Base-by-base conservation (phyloP, 1,140 invertebrate species). In the Grapholita molesta region DNA sequence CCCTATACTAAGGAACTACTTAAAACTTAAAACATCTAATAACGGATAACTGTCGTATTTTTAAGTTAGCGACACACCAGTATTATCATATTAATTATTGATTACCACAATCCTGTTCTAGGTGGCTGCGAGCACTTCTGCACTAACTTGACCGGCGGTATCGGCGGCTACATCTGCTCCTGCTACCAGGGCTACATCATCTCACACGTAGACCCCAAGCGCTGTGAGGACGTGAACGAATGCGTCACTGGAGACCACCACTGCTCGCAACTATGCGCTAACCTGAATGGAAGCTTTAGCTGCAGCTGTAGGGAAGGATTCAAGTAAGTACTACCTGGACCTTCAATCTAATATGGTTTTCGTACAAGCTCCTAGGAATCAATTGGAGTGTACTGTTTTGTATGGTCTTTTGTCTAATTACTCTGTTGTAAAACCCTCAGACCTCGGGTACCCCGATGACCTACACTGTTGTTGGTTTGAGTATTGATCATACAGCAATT, bases 101-200 rank as follows among this genome's bases (percentile, higher is more conserved):
- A 30, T 30, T 30, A 30, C 3, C 7, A 9, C 6, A 2, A 8
- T 33, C 9, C 35, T 38, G n/a, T 66, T 42, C 8, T 83, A 84
- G 98, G 98, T n/a, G 97, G 98, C 0, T 99, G 98, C 92, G 95
- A 98, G 82, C 98, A 99, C 76, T 95, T 95, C 70, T 99, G 98
- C 80, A 96, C 96, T 48, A 97, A 98, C 82, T 89, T 99, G 0
- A 96, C 95, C 24, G 94, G 94, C 7, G 94, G 95, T 9, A 94
- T 95, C 1, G 95, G 95, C 12, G 97, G 97, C 2, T 98, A 97
- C 86, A 97, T 98, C 73, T 99, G 98, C 85, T 94, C 95, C 30
- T 99, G 98, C 85, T 95, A 95, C 85, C 93, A 94, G 12, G 98
- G 98, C 32, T 99, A 96, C 86, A 96, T 96, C 68, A 96, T 97